Conservation (phyloP, 2,888 invertebrate species). For the Scaptodrosophila latifasciaeformis region DNA sequence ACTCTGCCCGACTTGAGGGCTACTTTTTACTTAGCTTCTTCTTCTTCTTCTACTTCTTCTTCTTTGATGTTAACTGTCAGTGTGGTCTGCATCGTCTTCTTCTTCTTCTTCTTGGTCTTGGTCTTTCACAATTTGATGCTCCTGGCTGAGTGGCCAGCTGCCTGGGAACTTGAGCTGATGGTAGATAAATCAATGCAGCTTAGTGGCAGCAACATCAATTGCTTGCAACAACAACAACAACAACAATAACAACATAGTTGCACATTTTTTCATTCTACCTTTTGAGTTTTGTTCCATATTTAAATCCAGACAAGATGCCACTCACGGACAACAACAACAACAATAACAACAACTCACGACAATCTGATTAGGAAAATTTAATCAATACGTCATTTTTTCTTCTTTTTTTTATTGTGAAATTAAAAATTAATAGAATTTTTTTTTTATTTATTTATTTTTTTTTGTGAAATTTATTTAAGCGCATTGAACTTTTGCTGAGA, state of each 20-base stretch:
- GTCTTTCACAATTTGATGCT: constrained; percentile 17
- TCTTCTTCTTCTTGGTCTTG: constrained; percentile 11
- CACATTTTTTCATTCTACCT: constrained; percentile 26
- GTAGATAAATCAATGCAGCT: constrained; percentile 59
- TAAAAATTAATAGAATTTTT: too few species aligned
- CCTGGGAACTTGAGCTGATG: constrained; percentile 59
- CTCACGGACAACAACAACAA: background rate
- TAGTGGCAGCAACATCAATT: background rate
- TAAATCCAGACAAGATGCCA: constrained; percentile 52
- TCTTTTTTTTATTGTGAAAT: too few species aligned
- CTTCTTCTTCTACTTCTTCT: too few species aligned
- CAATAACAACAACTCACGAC: constrained; percentile 25
- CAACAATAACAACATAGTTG: constrained; percentile 18
- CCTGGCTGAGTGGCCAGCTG: constrained; percentile 25
- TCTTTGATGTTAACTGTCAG: too few species aligned
- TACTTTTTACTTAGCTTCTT: too few species aligned
- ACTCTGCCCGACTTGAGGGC: background rate
- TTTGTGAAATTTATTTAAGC: too few species aligned
- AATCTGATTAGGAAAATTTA: too few species aligned
- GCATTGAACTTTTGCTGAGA: too few species aligned
- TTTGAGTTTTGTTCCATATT: constrained; percentile 54
- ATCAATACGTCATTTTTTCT: too few species aligned
- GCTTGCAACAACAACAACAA: constrained; percentile 10
- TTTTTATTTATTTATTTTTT: too few species aligned
- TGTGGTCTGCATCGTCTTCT: too few species aligned